Conservation (phyloP, 2,888 invertebrate species). For the Leuctra nigra region DNA sequence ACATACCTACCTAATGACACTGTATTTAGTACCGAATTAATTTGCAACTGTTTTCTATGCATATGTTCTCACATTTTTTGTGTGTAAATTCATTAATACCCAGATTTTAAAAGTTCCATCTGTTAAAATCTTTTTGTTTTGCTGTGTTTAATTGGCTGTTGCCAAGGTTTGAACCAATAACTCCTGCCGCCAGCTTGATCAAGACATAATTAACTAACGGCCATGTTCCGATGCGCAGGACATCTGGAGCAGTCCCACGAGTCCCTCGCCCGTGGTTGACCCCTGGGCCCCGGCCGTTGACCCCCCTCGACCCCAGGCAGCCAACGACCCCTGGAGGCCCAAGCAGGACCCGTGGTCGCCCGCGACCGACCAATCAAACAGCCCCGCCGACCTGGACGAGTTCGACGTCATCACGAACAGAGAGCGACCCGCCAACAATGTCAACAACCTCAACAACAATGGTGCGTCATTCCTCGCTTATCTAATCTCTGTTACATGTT, state of each 20-base stretch:
- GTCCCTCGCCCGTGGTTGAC: slow-evolving; percentile 46
- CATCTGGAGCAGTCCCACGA: slow-evolving; percentile 55
- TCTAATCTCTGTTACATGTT: too few species aligned
- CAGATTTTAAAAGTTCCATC: too few species aligned
- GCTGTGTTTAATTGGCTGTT: too few species aligned
- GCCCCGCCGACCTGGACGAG: slow-evolving; percentile 65
- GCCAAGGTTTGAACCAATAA: too few species aligned
- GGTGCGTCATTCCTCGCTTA: too few species aligned
- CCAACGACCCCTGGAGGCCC: slow-evolving; percentile 19
- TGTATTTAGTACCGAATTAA: too few species aligned
- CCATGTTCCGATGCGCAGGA: slow-evolving; percentile 44
- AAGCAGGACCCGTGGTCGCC: slow-evolving; percentile 39
- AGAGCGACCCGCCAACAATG: slow-evolving; percentile 41
- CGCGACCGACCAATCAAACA: slow-evolving; percentile 27
- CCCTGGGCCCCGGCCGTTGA: slow-evolving; percentile 52
- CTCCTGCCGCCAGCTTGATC: too few species aligned
- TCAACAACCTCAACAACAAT: slow-evolving; percentile 33
- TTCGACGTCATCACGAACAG: slow-evolving; percentile 82
- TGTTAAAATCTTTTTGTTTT: neutral
- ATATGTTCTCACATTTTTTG: too few species aligned
- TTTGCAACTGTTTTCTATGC: too few species aligned
- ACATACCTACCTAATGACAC: too few species aligned
- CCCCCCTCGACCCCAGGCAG: slow-evolving; percentile 20
- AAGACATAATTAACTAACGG: too few species aligned
- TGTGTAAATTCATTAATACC: too few species aligned